phyloP scores from a whole-genome alignment of 1,140 invertebrate genomes.

The Meloidogyne hapla region DNA sequence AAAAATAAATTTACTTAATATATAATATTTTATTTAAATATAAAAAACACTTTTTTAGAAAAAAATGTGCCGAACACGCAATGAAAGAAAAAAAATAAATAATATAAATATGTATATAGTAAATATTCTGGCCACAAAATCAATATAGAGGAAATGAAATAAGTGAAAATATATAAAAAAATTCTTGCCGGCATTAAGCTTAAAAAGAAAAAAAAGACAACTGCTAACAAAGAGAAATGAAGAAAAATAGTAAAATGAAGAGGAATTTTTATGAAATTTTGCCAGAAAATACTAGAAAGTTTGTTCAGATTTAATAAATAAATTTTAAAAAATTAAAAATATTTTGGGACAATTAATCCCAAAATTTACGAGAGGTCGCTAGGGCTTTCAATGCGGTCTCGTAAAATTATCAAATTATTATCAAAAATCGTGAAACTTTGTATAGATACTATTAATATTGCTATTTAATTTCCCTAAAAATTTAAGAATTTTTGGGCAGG shows the following conservation, averaged over 20 bases:
- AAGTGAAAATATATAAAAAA: not conserved
- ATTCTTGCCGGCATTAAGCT: not conserved
- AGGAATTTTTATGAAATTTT: not conserved
- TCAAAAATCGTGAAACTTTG: too few relatives aligned
- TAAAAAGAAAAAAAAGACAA: not conserved
- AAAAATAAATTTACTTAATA: too few relatives aligned
- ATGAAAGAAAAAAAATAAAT: not conserved
- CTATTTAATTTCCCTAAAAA: too few relatives aligned
- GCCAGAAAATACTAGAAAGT: not conserved
- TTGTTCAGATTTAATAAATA: not conserved
- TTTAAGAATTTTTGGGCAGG: too few relatives aligned
- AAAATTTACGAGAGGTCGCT: too few relatives aligned
- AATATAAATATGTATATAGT: not conserved
- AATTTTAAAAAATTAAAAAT: not conserved
- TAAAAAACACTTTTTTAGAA: too few relatives aligned
- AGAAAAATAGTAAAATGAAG: not conserved
- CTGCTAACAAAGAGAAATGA: not conserved
- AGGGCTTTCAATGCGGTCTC: too few relatives aligned
- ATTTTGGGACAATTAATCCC: too few relatives aligned
- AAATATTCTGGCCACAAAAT: not conserved
- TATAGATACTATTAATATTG: too few relatives aligned
- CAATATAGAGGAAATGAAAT: not conserved
- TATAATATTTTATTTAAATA: too few relatives aligned
- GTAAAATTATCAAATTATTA: too few relatives aligned
- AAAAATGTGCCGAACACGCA: not conserved